A percentile compares a stretch with the other conserved stretches of the same genome.
phyloP scores from a whole-genome alignment of 2,797 vertebrate species.

The Loriculus beryllinus region DNA sequence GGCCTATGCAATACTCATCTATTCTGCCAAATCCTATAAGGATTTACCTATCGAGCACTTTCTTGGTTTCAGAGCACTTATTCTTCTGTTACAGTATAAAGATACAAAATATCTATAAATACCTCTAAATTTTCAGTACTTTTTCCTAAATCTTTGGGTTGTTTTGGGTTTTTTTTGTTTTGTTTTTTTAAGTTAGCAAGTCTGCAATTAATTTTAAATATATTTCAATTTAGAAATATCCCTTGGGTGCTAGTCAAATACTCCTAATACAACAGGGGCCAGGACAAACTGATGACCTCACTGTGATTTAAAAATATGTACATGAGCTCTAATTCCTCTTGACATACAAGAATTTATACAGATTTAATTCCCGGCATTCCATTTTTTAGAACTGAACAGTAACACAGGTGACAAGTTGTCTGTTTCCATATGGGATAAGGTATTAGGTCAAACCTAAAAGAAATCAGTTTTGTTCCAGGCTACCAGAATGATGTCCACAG shows the following conservation, averaged over 20 bases:
- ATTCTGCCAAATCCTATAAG: conserved; percentile 23
- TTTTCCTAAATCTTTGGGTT: neutral
- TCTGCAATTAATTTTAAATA: neutral
- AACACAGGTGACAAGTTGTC: neutral
- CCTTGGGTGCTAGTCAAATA: neutral
- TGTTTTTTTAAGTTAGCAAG: neutral
- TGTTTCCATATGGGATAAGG: neutral
- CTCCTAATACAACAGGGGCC: neutral
- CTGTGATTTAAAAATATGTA: neutral
- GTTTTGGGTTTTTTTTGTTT: neutral
- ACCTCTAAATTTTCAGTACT: neutral
- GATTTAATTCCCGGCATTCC: neutral
- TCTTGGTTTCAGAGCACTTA: neutral
- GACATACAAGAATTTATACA: neutral
- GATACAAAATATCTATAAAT: neutral
- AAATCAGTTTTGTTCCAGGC: neutral
- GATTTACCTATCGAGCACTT: conserved; percentile 14
- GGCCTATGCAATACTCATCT: neutral
- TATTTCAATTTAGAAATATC: neutral
- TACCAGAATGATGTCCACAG: neutral
- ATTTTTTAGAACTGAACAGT: neutral
- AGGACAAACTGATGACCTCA: conserved; percentile 32
- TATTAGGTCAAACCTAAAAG: neutral
- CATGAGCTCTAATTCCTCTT: neutral
- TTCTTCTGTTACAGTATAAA: neutral